Evolutionary conservation across 2,113 vertebrate species (phyloP), one percentile per base, ranked within the genome.

Genomic region (Pungitius pungitius): DNA sequence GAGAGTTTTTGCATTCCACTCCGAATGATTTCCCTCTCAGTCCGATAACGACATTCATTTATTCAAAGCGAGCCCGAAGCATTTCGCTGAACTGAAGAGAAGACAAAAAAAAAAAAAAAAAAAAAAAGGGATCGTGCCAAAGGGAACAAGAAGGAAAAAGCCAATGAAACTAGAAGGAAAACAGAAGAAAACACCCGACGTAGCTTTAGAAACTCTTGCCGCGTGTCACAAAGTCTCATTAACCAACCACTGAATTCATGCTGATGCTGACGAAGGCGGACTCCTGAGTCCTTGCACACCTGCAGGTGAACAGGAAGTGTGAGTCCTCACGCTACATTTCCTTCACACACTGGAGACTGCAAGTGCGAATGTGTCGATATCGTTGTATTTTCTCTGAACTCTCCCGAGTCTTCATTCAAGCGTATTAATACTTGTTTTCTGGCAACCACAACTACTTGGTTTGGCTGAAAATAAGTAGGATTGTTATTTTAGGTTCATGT

Each of bases 1-100:
- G 51, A 60, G 69, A 71, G 66, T 79, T 76, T 75, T 26, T 68
- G 72, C 74, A 58, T n/a, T 73, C 22, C 63, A 47, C 70, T 73
- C 63, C 63, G 39, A 63, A 58, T 55, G 65, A 75, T 77, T 79
- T 68, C 51, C 45, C 13, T 39, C 51, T 60, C 35, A 6, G 71
- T 35, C 74, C 57, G 18, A 54, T 68, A 57, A 64, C 14, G 12
- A 26, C 61, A n/a, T 40, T 73, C 27, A 47, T 79, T 71, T 75
- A 35, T 69, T 57, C 42, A 39, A 14, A 54, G 57, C 12, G 15
- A 58, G 58, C 67, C 68, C 35, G 13, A 74, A 77, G 62, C 56
- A 57, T 63, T 82, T 65, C 56, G 27, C 35, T 39, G 67, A 47
- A 51, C 6, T 65, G 70, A 77, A 13, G 37, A 78, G 51, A 70